Percentiles rank a stretch among this genome's conserved stretches.
Evolutionary conservation across 2,113 vertebrate species (phyloP).

Genomic region (Pampusana beccarii): DNA sequence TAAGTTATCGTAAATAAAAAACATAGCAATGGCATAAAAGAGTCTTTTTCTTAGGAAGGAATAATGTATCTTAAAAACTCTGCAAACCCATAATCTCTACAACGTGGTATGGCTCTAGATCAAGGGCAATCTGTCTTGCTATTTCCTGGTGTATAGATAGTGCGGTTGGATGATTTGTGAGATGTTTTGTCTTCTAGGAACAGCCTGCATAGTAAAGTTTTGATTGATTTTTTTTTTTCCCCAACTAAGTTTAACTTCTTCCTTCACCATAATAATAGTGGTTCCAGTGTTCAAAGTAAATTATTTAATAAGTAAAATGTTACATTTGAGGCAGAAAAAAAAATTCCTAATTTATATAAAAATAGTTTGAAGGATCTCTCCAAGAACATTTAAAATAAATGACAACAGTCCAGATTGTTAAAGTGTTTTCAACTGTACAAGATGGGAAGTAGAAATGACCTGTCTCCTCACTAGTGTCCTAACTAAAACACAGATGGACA

Average conservation of each 20-base stretch:
- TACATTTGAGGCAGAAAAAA: neutral
- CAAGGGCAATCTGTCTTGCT: slow-evolving; percentile 32
- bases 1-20: slow-evolving; percentile 59
- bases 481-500: neutral
- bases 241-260: neutral
- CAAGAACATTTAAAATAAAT: neutral
- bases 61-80: slow-evolving; percentile 16
- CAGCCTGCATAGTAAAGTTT: neutral
- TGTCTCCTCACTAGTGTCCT: neutral
- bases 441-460: neutral
- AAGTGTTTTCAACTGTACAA: neutral
- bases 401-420: neutral
- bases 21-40: slow-evolving; percentile 12
- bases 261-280: neutral
- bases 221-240: rapidly evolving
- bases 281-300: neutral
- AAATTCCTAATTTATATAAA: neutral
- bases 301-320: neutral
- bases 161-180: neutral
- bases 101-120: slow-evolving; percentile 43
- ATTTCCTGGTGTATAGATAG: slow-evolving; percentile 35
- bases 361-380: neutral
- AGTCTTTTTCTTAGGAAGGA: slow-evolving; percentile 7
- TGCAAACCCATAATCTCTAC: neutral
- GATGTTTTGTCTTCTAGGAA: slow-evolving; percentile 25